phyloP scores from a whole-genome alignment of 2,797 vertebrate genomes.

The Arrhamphus sclerolepis region DNA sequence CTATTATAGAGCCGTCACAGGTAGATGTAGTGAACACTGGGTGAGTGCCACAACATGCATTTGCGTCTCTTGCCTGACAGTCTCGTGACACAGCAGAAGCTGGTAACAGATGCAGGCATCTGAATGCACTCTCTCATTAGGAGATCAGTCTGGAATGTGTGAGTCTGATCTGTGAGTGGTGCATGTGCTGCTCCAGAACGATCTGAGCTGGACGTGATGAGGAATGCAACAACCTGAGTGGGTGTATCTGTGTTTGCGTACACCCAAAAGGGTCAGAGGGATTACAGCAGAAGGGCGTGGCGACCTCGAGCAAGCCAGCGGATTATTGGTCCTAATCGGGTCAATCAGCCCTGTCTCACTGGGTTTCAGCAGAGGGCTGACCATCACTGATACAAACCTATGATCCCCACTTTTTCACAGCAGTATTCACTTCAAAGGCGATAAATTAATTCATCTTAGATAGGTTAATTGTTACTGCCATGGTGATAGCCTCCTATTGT shows the following conservation, averaged over 20 bases:
- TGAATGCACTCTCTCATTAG: slow-evolving; percentile 44
- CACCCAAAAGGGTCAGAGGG: slow-evolving; percentile 66
- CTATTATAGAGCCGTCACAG: not conserved
- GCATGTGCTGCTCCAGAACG: slow-evolving; percentile 41
- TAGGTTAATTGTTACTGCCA: slow-evolving; percentile 26
- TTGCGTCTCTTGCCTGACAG: slow-evolving; percentile 12
- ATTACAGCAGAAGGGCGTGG: slow-evolving; percentile 66
- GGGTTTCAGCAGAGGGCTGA: slow-evolving; percentile 44
- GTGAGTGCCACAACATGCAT: slow-evolving; percentile 1
- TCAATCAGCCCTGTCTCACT: slow-evolving; percentile 64
- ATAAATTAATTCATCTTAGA: slow-evolving; percentile 25
- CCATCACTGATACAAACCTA: slow-evolving; percentile 42
- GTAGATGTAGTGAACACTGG: slow-evolving; percentile 7
- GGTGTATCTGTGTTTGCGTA: slow-evolving; percentile 11
- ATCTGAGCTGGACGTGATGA: slow-evolving; percentile 22
- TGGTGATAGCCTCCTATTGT: slow-evolving; percentile 30
- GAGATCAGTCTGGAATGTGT: slow-evolving; percentile 42
- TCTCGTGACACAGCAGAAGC: slow-evolving; percentile 29
- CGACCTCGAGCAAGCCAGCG: slow-evolving; percentile 55
- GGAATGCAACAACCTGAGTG: slow-evolving; percentile 48
- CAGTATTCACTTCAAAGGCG: slow-evolving; percentile 7
- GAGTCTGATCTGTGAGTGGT: slow-evolving; percentile 24
- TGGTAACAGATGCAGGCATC: slow-evolving; percentile 30
- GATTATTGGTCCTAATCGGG: slow-evolving; percentile 81
- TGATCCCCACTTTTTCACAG: slow-evolving; percentile 15